Evolutionary conservation across 2,888 invertebrate species (phyloP).

Genomic region (Limnephilus auricula): DNA sequence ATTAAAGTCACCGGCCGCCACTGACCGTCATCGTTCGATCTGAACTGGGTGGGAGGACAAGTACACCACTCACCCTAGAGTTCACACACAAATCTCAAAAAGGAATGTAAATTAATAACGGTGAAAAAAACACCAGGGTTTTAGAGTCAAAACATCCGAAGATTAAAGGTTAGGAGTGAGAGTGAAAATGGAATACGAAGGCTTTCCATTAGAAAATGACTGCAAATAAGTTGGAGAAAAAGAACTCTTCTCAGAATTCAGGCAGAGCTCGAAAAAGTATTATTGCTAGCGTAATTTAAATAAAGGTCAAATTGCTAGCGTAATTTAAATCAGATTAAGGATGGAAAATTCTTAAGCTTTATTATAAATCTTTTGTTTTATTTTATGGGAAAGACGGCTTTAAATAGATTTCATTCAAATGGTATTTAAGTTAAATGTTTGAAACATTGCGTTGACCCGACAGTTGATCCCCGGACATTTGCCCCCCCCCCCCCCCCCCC

Average conservation of each 20-base stretch:
- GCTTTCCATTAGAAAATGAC: background rate
- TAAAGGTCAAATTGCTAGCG: background rate
- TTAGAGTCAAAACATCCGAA: background rate
- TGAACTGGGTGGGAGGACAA: too few species aligned
- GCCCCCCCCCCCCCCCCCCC: too few species aligned
- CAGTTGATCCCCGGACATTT: too few species aligned
- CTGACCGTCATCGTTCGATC: too few species aligned
- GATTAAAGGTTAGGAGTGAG: background rate
- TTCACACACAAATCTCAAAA: background rate
- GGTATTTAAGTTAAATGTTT: too few species aligned
- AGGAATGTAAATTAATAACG: background rate
- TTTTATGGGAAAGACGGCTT: too few species aligned
- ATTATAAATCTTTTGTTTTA: too few species aligned
- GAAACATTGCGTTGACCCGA: too few species aligned
- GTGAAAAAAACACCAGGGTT: background rate
- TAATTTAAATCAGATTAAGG: background rate
- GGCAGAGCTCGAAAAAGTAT: background rate
- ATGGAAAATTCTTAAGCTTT: too few species aligned
- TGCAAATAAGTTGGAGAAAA: background rate
- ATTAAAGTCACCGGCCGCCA: too few species aligned
- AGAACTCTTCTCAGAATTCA: background rate
- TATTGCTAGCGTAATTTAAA: background rate
- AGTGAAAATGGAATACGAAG: background rate
- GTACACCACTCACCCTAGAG: background rate
- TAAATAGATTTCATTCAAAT: too few species aligned